phyloP scores from a whole-genome alignment of 2,888 invertebrate species.

The Coleophora flavipennella region DNA sequence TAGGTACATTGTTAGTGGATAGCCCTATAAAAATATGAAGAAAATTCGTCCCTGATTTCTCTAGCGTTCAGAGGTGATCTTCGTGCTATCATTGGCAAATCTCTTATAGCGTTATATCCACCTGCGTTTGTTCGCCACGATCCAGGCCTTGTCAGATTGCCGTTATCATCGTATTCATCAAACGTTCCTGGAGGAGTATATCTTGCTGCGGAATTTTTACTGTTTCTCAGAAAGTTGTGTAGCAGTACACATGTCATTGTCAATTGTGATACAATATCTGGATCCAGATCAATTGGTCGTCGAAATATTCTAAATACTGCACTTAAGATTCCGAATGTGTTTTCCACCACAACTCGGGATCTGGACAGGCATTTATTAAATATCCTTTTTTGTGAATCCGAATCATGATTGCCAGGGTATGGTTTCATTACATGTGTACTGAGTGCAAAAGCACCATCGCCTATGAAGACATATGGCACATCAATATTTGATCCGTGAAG shows the following conservation, averaged over 20 bases:
- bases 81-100: no score
- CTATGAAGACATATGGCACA: slow-evolving; percentile 15
- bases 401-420: slow-evolving; percentile 9
- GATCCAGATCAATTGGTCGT: slow-evolving; percentile 11
- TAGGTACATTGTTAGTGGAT: no score
- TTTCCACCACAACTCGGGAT: slow-evolving; percentile 17
- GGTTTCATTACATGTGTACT: slow-evolving; percentile 13
- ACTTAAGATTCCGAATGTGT: slow-evolving; percentile 14
- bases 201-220: slow-evolving; percentile 12
- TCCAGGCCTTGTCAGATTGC: slow-evolving; percentile 11
- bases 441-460: slow-evolving; percentile 16
- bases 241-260: slow-evolving; percentile 12
- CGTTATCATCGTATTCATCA: slow-evolving; percentile 13
- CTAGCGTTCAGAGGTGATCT: no score
- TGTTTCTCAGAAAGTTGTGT: slow-evolving; percentile 17
- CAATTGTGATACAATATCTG: no score
- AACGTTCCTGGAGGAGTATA: slow-evolving; percentile 18
- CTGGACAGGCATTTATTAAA: slow-evolving; percentile 9
- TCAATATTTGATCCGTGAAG: slow-evolving; percentile 10
- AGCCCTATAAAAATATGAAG: no score
- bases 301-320: slow-evolving; percentile 13
- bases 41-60: no score
- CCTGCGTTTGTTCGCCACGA: no score
- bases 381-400: slow-evolving; percentile 3
- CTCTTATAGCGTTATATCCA: no score